Conservation (phyloP, 2,113 vertebrate species). For the Scalopus aquaticus region DNA sequence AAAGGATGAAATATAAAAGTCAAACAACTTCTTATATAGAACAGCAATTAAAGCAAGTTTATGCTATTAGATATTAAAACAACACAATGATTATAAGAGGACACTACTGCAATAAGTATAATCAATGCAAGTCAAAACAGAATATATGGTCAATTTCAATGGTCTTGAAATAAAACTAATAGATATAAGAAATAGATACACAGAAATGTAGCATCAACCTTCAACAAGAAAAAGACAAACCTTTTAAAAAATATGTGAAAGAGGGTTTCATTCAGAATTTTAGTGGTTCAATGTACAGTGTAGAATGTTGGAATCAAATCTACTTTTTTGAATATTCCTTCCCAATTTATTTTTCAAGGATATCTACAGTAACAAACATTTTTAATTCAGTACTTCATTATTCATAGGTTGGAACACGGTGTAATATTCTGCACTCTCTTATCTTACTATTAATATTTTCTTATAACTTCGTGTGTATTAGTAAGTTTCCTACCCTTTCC, state of each 20-base stretch:
- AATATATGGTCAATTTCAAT: not conserved
- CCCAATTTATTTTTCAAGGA: not conserved
- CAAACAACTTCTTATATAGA: not conserved
- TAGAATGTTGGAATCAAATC: not conserved
- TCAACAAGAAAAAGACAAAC: not conserved
- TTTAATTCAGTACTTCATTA: not conserved
- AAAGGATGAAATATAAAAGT: not conserved
- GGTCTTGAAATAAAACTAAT: not conserved
- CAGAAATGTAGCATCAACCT: not conserved
- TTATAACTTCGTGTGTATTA: not conserved
- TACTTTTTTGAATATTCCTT: not conserved
- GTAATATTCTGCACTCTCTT: not conserved
- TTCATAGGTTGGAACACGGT: not conserved
- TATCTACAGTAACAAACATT: not conserved
- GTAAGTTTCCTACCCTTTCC: not conserved
- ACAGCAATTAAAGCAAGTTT: not conserved
- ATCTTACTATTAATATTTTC: not conserved
- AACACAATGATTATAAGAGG: not conserved
- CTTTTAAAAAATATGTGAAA: not conserved
- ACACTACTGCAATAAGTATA: not conserved
- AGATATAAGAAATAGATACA: not conserved
- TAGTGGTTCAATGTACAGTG: not conserved
- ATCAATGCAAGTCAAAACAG: not conserved
- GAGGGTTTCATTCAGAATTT: not conserved
- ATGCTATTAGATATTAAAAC: not conserved